Base-by-base conservation (phyloP, 1,140 invertebrate species). In the Ceratina australensis region DNA sequence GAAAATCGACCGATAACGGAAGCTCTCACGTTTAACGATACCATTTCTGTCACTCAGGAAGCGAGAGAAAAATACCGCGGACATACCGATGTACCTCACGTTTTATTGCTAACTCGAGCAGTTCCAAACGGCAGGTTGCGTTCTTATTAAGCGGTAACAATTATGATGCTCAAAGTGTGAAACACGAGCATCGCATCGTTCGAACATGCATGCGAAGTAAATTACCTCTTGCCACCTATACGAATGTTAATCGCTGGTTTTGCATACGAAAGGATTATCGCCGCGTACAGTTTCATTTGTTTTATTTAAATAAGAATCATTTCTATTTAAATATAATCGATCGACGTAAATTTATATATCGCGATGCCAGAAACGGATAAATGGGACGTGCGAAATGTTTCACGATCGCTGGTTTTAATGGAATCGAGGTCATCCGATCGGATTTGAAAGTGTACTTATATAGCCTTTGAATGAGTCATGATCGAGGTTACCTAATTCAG, bases 381-480 rank as follows among this genome's bases (percentile, higher is more conserved):
- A 49, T 28, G 28, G 75, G 75, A 72, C 75, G 60, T 15, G 56
- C 50, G 22, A 33, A 78, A 59, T 78, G 68, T 78, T 57, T 68
- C 60, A n/a, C 49, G 75, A 72, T 72, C 67, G 63, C 26, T 57
- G 68, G 72, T 63, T 78, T 72, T 78, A 78, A 72, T 78, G 59
- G 68, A 72, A 78, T 72, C 60, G 65, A 15, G 75, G 75, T 78
- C 75, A 26, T 28, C 61, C 75, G 63, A 72, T 77, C 63, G 47
- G 56, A 63, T 61, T 69, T 71, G 66, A 72, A 69, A 78, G 33
- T 47, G 75, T 61, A 71, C 61, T 56, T 47, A 26, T 33, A 8
- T 24, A 5, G 66, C 67, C 33, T 54, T 69, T 63, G 47, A 77
- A 71, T 52, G 59, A 47, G 0, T 26, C 20, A 60, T 22, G 68